Conservation (phyloP, 2,113 vertebrate species). For the Puntigrus tetrazona region DNA sequence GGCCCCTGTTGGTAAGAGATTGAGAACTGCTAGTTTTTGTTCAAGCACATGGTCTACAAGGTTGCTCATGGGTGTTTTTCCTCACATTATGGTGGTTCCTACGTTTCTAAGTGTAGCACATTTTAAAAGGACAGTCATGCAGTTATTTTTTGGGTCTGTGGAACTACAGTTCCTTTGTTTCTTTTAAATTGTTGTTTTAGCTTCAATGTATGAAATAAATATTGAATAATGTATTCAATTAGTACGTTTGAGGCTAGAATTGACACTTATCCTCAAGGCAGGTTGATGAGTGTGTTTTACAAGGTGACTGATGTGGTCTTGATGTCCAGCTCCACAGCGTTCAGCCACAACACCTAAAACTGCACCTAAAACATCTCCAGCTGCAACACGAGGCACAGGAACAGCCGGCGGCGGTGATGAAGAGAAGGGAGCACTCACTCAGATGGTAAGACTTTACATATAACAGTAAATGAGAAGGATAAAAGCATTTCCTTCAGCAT, state of each 20-base stretch:
- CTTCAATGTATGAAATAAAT: background rate
- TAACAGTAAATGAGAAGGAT: background rate
- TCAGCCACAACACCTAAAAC: constrained; percentile 83
- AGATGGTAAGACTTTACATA: constrained; percentile 78
- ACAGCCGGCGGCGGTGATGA: constrained; percentile 76
- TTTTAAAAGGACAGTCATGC: background rate
- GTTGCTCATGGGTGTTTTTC: background rate
- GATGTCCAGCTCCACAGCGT: constrained; percentile 82
- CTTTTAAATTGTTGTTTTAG: background rate
- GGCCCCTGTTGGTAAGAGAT: constrained; percentile 55
- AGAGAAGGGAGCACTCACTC: constrained; percentile 85
- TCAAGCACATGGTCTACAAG: background rate
- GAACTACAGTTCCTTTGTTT: background rate
- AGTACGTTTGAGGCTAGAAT: background rate
- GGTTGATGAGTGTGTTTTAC: background rate
- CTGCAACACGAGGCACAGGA: constrained; percentile 72
- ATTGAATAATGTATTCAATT: background rate
- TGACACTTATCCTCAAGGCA: background rate
- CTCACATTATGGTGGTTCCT: background rate
- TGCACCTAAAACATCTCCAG: constrained; percentile 78
- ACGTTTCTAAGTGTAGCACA: background rate
- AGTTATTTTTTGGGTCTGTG: background rate
- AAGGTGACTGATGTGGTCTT: constrained; percentile 6
- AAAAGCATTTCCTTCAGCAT: background rate
- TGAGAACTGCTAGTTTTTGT: background rate